Evolutionary conservation across 2,888 invertebrate genomes (phyloP), one percentile per base, ranked within the genome.

Genomic region (Trissonchulus latispiculum): DNA sequence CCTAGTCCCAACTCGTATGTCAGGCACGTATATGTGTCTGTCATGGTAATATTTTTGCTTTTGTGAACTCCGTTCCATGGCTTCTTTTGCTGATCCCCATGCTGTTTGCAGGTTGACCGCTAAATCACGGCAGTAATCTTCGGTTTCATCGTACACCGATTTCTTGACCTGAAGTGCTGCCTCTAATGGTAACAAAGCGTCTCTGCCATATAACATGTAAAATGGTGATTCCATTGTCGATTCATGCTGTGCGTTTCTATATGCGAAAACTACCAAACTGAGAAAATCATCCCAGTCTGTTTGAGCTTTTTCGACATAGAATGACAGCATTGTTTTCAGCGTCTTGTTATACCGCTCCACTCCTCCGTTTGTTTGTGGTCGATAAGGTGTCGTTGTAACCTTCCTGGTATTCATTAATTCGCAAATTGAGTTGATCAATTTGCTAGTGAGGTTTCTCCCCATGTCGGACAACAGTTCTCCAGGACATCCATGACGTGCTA

Each of bases 321-420:
- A 33, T 64, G 64, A 64, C 28, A 64, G 18, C 29, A 64, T n/a
- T 18, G 8, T 64, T 64, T 31, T 28, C 33, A 64, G 18, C 28
- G 64, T 64, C 31, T 33, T 28, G 28, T 64, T 64, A n/a, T 31
- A 31, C 8, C 64, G 64, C 33, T 64, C 64, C 8, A 64, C 64
- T 18, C 29, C 33, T 8, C 64, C 64, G 28, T 64, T 64, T 8
- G 64, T 64, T 64, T 64, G 64, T 15, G 64, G 64, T 33, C 64
- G 8, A 29, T 64, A 64, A 15, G 64, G 64, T 8, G 64, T 64
- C 15, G 64, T 31, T 18, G 33, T 31, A 29, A 64, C 28, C 28
- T n/a, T n/a, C 33, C 64, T 28, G 18, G 64, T 64, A 18, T 33
- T 29, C 8, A 3, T 15, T 15, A 64, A n/a, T 18, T 31, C 31